Conservation (phyloP, 2,888 invertebrate species). For the Crocallis elinguaria region DNA sequence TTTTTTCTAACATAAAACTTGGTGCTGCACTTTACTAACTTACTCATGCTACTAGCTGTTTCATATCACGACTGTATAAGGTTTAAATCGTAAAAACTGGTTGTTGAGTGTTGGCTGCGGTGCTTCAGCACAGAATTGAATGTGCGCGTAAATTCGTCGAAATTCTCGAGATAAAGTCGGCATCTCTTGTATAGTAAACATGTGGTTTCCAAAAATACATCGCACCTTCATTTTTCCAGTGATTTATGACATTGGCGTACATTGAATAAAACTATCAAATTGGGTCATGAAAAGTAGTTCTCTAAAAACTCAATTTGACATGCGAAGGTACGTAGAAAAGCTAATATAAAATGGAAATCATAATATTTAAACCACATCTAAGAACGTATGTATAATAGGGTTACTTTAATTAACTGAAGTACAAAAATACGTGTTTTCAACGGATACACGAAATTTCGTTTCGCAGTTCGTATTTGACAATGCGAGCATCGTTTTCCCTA, state of each 20-base stretch:
- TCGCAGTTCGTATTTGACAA: too few relatives aligned
- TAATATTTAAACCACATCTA: too few relatives aligned
- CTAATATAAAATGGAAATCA: too few relatives aligned
- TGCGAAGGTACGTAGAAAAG: too few relatives aligned
- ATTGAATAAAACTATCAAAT: not conserved
- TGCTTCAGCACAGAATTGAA: conserved; percentile 43
- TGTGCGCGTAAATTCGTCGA: conserved; percentile 50
- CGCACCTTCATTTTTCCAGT: not conserved
- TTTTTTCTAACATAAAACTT: conserved; percentile 44
- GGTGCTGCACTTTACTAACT: conserved; percentile 21
- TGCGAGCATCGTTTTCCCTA: too few relatives aligned
- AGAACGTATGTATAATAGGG: too few relatives aligned
- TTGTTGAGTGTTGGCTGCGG: conserved; percentile 12
- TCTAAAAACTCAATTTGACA: not conserved
- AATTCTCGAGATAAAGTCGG: conserved; percentile 44
- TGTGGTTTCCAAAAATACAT: conserved; percentile 4
- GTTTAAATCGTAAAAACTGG: conserved; percentile 13
- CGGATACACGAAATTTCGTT: too few relatives aligned
- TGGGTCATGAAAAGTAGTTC: not conserved
- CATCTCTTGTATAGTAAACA: conserved; percentile 18
- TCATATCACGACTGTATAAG: conserved; percentile 23
- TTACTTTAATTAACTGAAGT: too few relatives aligned
- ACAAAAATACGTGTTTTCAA: too few relatives aligned
- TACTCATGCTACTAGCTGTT: conserved; percentile 7
- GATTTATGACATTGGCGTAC: not conserved